A percentile compares a stretch with the other conserved stretches of the same genome.
These are phyloP conservation scores for Ciconia nigra DNA, from an alignment of 2,797 vertebrate species.

Conservation along the genomic window DNA sequence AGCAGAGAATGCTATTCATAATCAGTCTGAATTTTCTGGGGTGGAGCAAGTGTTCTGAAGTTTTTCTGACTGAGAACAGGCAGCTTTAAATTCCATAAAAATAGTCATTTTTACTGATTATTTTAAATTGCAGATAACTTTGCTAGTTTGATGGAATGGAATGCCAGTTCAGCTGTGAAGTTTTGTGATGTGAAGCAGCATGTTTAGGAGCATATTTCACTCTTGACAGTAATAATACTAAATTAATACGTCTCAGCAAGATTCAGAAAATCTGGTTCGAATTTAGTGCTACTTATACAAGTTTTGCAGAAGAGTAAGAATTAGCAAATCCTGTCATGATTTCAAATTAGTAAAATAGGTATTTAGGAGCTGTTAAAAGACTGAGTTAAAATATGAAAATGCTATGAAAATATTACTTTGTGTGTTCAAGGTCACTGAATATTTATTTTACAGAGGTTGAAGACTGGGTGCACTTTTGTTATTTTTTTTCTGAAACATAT, in stretches of 20 bases:
- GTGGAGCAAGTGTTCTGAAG: background rate
- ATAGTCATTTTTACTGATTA: background rate
- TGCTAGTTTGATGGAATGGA: constrained; percentile 31
- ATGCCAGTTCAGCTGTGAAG: constrained; percentile 56
- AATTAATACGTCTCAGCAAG: constrained; percentile 67
- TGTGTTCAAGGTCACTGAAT: background rate
- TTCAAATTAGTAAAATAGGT: constrained; percentile 68
- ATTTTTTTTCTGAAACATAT: background rate
- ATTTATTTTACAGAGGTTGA: constrained; percentile 17
- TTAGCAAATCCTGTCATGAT: constrained; percentile 63
- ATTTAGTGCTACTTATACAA: constrained; percentile 65
- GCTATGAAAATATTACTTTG: constrained; percentile 19
- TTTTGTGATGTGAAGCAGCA: constrained; percentile 50
- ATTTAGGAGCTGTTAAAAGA: constrained; percentile 66
- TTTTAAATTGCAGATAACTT: constrained; percentile 52
- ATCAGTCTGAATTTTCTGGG: background rate
- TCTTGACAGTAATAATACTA: constrained; percentile 70
- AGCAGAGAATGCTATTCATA: background rate
- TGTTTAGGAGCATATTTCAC: constrained; percentile 67
- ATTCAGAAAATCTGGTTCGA: constrained; percentile 69
- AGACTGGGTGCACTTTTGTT: background rate
- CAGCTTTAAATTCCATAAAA: constrained; percentile 25
- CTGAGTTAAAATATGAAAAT: constrained; percentile 54
- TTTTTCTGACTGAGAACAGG: background rate
- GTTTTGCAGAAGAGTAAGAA: constrained; percentile 63